A percentile compares a stretch with the other conserved stretches of the same genome.
These are phyloP conservation scores for Lycaena phlaeas DNA, from an alignment of 2,888 invertebrate genomes.

Conservation along the genomic window DNA sequence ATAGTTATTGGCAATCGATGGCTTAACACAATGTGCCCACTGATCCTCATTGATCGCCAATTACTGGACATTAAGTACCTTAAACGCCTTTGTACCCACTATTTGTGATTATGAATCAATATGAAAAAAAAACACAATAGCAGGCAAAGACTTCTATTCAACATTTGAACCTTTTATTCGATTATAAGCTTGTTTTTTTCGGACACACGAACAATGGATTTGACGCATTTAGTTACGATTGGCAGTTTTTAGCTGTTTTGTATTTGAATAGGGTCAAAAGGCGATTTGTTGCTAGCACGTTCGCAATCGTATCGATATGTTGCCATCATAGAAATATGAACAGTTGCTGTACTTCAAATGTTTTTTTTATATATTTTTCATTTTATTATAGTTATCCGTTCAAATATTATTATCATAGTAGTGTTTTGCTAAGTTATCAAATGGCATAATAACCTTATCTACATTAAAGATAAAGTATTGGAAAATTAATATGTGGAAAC, in stretches of 20 bases:
- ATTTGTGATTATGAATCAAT: conserved; percentile 71
- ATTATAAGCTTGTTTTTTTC: conserved; percentile 48
- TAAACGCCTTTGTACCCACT: conserved; percentile 63
- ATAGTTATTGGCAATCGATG: conserved; percentile 49
- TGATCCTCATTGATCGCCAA: conserved; percentile 74
- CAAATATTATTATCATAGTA: neutral
- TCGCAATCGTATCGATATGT: neutral
- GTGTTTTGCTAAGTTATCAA: no score
- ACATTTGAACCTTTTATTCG: conserved; percentile 44
- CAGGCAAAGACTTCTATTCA: conserved; percentile 53
- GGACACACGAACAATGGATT: conserved; percentile 39
- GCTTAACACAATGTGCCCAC: conserved; percentile 68
- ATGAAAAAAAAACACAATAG: conserved; percentile 48
- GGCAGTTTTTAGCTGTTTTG: conserved; percentile 30
- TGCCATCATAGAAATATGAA: no score
- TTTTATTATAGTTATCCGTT: neutral
- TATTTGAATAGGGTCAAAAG: conserved; percentile 33
- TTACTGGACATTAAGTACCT: conserved; percentile 74
- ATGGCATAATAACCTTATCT: no score
- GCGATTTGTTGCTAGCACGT: conserved; percentile 13
- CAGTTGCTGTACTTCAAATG: no score
- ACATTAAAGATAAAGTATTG: no score
- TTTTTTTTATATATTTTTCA: neutral
- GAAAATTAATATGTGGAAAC: no score
- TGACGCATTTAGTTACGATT: conserved; percentile 34